Evolutionary conservation across 2,888 invertebrate genomes (phyloP), one percentile per base, ranked within the genome.

Genomic region (Deilephila porcellus): DNA sequence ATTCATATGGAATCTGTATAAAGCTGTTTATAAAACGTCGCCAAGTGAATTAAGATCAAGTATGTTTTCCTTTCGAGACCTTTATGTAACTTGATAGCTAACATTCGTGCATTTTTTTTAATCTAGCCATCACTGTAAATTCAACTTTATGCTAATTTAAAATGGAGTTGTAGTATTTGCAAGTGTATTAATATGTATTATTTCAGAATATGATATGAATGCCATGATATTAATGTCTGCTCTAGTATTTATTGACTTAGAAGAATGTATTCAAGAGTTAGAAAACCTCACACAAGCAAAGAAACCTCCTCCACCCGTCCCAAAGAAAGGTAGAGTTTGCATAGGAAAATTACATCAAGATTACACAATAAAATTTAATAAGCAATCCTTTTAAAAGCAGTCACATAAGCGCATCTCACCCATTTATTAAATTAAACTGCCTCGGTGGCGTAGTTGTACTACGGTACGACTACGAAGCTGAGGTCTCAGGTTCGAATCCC

Each of bases 1-100:
- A n/a, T 95, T 95, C 80, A 88, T 95, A 74, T 94, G 94, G 93
- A 87, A 88, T 79, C 84, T 95, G 0, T 94, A 92, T 73, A 83
- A 85, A 20, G 82, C 84, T 11, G 75, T 90, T 74, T 94, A 91
- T 80, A 90, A 91, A 74, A 82, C 74, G 62, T 79, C 91, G 14
- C 94, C 94, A 0, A 91, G 85, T 78, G 85, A 88, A 77, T 79
- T 90, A 72, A 83, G 83, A 76, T 74, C 80, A 74, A 81, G 91
- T 91, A 79, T 14, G 45, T 45, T 45, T 45, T 45, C 45, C 45
- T 45, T 14, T 45, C 11, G 45, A 14, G 45, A 45, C 45, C 11
- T 45, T 45, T 45, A 11, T 14, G 45, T 14, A 45, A 11, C 45
- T 45, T 45, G 45, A n/a, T 19, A 45, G 45, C 32, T 32, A 45